These are phyloP conservation scores for Motacilla alba DNA, from an alignment of 2,113 vertebrate species.

Conservation along the genomic window DNA sequence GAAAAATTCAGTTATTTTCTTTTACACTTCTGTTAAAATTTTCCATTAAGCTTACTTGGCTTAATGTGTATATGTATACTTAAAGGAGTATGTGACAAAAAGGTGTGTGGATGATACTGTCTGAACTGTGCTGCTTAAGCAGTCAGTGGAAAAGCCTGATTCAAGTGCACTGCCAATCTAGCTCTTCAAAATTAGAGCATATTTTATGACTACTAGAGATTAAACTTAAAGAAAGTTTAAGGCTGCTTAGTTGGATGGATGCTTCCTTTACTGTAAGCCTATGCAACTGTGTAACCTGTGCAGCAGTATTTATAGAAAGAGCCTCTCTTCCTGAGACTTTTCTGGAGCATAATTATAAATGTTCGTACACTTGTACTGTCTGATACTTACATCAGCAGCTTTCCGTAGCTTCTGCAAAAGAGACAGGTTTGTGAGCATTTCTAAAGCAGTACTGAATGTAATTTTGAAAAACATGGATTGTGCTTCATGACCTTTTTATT, in stretches of 20 bases:
- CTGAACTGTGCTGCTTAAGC: background rate
- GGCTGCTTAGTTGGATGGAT: slow-evolving; percentile 31
- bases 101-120: background rate
- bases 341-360: slow-evolving; percentile 31
- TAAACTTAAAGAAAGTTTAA: slow-evolving; percentile 1
- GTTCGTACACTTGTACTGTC: slow-evolving; percentile 37
- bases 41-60: background rate
- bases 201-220: slow-evolving; percentile 52
- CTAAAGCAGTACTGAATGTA: slow-evolving; percentile 64
- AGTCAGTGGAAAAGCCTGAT: background rate
- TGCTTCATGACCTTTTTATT: slow-evolving; percentile 56
- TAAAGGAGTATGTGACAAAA: background rate
- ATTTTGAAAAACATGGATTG: slow-evolving; percentile 72
- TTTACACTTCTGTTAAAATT: background rate
- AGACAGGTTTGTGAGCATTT: slow-evolving; percentile 58
- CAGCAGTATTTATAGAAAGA: slow-evolving; percentile 52
- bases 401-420: slow-evolving; percentile 43
- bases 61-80: background rate
- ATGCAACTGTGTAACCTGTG: slow-evolving; percentile 50
- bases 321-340: slow-evolving; percentile 38
- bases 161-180: slow-evolving; percentile 50
- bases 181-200: slow-evolving; percentile 39
- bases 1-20: slow-evolving; percentile 16
- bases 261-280: slow-evolving; percentile 39
- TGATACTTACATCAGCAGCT: slow-evolving; percentile 37